phyloP scores from a whole-genome alignment of 2,888 invertebrate species.

The Rugalucina vietnamica region DNA sequence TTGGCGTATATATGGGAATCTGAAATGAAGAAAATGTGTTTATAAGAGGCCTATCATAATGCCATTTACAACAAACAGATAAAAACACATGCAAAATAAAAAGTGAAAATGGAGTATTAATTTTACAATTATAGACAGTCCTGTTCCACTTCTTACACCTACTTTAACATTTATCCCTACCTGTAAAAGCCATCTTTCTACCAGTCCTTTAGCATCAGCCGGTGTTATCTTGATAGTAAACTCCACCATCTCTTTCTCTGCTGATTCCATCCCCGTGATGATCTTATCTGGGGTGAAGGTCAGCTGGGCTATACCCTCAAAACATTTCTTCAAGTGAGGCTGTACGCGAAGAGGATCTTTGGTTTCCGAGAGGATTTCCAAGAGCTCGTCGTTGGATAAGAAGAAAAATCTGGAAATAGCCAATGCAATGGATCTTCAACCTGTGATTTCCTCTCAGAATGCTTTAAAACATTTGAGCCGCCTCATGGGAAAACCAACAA shows the following conservation, averaged over 20 bases:
- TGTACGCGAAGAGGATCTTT: conserved; percentile 83
- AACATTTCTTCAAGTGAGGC: conserved; percentile 84
- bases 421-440: too few species aligned
- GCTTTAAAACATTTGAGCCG: too few species aligned
- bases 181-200: conserved; percentile 83
- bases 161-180: conserved; percentile 67
- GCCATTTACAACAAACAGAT: too few species aligned
- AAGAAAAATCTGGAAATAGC: conserved; percentile 81
- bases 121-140: too few species aligned
- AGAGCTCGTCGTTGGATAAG: conserved; percentile 83
- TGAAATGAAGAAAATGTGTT: too few species aligned
- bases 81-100: too few species aligned
- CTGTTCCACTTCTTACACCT: too few species aligned
- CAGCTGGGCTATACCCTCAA: conserved; percentile 83
- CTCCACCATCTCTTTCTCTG: conserved; percentile 81
- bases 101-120: too few species aligned
- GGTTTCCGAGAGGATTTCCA: conserved; percentile 84
- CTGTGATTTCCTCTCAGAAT: too few species aligned
- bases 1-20: too few species aligned
- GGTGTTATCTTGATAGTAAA: conserved; percentile 79
- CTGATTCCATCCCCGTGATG: conserved; percentile 83
- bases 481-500: too few species aligned
- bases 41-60: too few species aligned
- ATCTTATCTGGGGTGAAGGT: conserved; percentile 79
- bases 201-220: conserved; percentile 81